Evolutionary conservation across 2,888 invertebrate genomes (phyloP).

Genomic region (Rotaria magnacalcarata): DNA sequence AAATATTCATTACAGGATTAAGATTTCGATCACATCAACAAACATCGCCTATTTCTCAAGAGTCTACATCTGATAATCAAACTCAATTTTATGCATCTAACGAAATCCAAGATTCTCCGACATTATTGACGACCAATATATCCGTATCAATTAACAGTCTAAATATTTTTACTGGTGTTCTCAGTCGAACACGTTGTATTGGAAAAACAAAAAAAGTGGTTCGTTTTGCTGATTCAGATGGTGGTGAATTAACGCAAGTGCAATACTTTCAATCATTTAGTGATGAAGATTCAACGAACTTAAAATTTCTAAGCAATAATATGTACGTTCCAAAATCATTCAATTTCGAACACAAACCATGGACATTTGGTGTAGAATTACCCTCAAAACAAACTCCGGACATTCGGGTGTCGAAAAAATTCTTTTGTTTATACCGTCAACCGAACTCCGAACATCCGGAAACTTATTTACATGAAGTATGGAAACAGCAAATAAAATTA

Average conservation of each 20-base stretch:
- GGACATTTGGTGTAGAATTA: neutral
- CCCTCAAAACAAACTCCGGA: neutral
- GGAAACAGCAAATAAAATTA: neutral
- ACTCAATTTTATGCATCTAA: neutral
- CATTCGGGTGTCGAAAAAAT: neutral
- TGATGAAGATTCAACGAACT: too few species aligned
- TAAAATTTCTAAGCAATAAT: neutral
- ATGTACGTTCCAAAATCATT: neutral
- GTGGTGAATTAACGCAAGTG: neutral
- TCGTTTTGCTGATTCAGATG: constrained; percentile 29
- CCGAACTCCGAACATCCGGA: neutral
- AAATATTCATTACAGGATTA: neutral
- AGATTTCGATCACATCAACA: neutral
- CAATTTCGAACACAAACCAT: neutral
- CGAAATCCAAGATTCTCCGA: neutral
- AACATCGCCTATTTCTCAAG: neutral
- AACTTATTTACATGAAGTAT: constrained; percentile 18
- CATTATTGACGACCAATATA: neutral
- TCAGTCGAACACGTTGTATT: neutral
- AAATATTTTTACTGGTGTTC: neutral
- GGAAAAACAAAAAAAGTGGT: constrained; percentile 5
- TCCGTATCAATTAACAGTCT: neutral
- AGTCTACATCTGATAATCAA: neutral
- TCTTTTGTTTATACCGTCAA: constrained; percentile 33
- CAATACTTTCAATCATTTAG: neutral